Percentiles rank a stretch among this genome's conserved stretches.
phyloP scores from a whole-genome alignment of 2,888 invertebrate species.

The Trimorus sp. region DNA sequence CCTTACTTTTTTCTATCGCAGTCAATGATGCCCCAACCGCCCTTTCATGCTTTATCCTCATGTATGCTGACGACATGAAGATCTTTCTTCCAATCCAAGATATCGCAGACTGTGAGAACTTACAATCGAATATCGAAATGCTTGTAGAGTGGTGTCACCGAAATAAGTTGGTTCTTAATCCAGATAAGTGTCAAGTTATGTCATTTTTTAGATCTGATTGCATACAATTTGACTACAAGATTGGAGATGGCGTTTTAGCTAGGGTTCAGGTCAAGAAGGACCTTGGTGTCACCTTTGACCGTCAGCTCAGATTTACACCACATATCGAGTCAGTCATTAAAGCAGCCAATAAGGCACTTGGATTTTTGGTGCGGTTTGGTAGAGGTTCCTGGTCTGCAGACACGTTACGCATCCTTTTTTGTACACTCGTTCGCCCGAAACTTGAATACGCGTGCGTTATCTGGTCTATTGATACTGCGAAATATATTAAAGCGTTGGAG shows the following conservation, averaged over 20 bases:
- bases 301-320: neutral
- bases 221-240: neutral
- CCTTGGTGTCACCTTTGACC: slow-evolving; percentile 8
- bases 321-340: slow-evolving; percentile 4
- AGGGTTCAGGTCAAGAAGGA: neutral
- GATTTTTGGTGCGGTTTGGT: neutral
- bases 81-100: too few relatives aligned
- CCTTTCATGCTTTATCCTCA: neutral
- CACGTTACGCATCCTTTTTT: neutral
- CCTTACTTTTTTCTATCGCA: neutral
- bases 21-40: neutral
- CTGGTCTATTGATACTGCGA: neutral
- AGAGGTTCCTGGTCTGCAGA: neutral
- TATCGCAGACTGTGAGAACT: too few relatives aligned
- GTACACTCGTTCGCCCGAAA: neutral
- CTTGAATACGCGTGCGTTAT: neutral
- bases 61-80: too few relatives aligned
- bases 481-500: neutral
- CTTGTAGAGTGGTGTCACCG: neutral
- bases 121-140: neutral
- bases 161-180: neutral
- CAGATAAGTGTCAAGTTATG: too few relatives aligned
- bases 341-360: neutral
- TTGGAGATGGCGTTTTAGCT: neutral
- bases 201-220: neutral